These are phyloP conservation scores for Marmota flaviventris DNA, from an alignment of 2,113 vertebrate genomes.

Conservation along the genomic window DNA sequence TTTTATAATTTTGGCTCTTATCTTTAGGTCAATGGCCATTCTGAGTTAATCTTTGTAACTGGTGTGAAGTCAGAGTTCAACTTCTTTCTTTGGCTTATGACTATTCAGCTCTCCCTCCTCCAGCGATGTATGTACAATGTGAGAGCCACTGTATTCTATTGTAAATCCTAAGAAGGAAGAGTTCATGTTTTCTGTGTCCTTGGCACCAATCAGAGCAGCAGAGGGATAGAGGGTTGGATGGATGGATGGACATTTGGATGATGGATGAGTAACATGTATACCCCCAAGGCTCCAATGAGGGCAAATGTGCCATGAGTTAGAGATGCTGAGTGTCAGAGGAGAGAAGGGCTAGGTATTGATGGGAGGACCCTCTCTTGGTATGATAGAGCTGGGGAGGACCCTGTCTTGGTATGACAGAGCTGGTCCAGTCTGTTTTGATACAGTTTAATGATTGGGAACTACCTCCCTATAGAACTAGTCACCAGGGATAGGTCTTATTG, in stretches of 20 bases:
- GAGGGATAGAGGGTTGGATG: background rate
- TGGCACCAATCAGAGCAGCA: background rate
- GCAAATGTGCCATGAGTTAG: background rate
- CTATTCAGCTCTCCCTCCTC: background rate
- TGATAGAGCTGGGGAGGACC: background rate
- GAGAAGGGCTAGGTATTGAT: background rate
- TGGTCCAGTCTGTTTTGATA: background rate
- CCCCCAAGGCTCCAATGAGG: background rate
- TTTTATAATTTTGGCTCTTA: constrained; percentile 43
- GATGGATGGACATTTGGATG: background rate
- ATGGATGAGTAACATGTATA: background rate
- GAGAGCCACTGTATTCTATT: background rate
- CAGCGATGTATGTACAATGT: background rate
- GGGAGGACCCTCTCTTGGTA: background rate
- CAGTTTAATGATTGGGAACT: background rate
- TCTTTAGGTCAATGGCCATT: background rate
- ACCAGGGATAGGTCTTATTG: background rate
- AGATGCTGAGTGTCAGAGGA: background rate
- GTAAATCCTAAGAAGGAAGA: background rate
- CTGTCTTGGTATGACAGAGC: background rate
- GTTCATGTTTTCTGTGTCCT: background rate
- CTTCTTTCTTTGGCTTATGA: background rate
- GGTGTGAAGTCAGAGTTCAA: background rate
- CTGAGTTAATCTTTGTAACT: constrained; percentile 28
- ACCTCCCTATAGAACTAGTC: background rate